Evolutionary conservation across 2,113 vertebrate species (phyloP), one percentile per base, ranked within the genome.

Genomic region (Ctenomys sociabilis): DNA sequence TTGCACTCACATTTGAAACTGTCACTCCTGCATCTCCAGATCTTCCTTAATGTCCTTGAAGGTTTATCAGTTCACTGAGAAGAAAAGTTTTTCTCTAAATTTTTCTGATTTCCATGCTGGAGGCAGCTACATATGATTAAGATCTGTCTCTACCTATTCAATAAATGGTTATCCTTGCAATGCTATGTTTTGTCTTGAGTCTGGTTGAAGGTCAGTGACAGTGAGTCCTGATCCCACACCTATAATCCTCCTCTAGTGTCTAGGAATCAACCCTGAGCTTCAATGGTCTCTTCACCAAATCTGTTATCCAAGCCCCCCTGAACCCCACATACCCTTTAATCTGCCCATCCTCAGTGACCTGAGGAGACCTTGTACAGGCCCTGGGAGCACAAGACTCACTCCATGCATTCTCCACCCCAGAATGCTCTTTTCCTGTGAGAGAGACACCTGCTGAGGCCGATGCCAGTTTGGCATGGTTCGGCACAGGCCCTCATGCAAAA

Each of bases 121-220:
- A 49, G 26, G 43, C 16, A 87, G 40, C 13, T 52, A 8, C 63
- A 1, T n/a, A 21, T 26, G 52, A 93, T 49, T 68, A 17, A 85
- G 26, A 45, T 24, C 28, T 88, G 32, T n/a, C 21, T 93, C 35
- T 54, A 9, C 43, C 24, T 66, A 30, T 2, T 84, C 90, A 97
- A 95, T 97, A 97, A 96, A 97, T 85, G 5, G 84, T 75, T 14
- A 54, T 0, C 49, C 40, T 32, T 75, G 49, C 59, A 96, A 7
- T 52, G 57, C 4, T 30, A 57, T 88, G 73, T 21, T 21, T 64
- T 57, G 32, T 86, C 30, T 93, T 81, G n/a, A 84, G 8, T 72
- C 4, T 57, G 30, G n/a, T 6, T 82, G 37, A 11, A 26, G 17
- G 0, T 17, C 13, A 9, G 49, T n/a, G 24, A 14, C 22, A 24